Evolutionary conservation across 2,888 invertebrate species (phyloP).

Genomic region (Argynnis bischoffii): DNA sequence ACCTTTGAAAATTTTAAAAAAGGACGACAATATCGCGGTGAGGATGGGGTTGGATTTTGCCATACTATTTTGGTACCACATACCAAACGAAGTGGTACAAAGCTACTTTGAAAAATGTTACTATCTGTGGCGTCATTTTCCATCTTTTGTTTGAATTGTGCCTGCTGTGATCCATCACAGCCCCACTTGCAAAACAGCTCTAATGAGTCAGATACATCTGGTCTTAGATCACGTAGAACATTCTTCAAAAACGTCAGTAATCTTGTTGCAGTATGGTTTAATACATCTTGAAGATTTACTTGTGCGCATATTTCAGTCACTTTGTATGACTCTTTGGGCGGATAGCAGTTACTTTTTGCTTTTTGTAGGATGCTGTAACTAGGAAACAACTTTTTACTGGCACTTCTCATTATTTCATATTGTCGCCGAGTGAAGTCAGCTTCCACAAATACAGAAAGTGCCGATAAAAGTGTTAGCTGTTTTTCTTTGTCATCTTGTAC

Average conservation of each 20-base stretch:
- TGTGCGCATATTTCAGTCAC: conserved; percentile 30
- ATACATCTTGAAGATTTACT: conserved; percentile 25
- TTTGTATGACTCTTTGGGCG: conserved; percentile 16
- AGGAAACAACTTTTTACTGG: too few species aligned
- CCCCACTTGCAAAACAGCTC: conserved; percentile 46
- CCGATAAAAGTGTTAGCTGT: neutral
- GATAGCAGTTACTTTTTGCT: conserved; percentile 1
- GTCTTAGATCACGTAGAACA: conserved; percentile 22
- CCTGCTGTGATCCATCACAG: conserved; percentile 48
- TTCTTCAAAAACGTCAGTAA: conserved; percentile 34
- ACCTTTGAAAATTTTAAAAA: too few species aligned
- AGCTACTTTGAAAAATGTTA: too few species aligned
- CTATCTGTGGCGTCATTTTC: conserved; percentile 22
- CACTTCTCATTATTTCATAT: too few species aligned
- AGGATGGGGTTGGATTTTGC: too few species aligned
- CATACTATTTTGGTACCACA: too few species aligned
- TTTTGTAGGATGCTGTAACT: neutral
- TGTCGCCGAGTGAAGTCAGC: neutral
- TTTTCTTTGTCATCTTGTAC: too few species aligned
- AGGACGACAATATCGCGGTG: too few species aligned
- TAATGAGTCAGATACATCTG: conserved; percentile 21
- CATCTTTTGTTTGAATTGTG: conserved; percentile 47
- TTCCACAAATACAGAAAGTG: neutral
- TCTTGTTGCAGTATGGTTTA: conserved; percentile 36
- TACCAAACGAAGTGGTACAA: too few species aligned